Percentiles rank a stretch among this genome's conserved stretches.
Evolutionary conservation across 1,140 invertebrate species (phyloP).

Genomic region (Proctacanthus coquilletti): DNA sequence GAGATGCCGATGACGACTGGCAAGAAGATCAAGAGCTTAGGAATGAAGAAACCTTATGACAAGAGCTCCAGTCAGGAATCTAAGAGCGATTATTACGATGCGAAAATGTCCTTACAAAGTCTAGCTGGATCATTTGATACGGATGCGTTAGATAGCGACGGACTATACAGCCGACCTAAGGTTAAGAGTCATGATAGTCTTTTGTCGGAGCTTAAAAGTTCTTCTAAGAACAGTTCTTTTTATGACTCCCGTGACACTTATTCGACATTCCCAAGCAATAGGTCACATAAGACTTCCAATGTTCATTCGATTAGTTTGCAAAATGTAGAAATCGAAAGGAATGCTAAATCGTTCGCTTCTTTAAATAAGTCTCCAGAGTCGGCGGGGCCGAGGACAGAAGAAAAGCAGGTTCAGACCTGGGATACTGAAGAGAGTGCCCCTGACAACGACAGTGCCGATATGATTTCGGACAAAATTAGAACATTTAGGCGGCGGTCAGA

Average conservation of each 20-base stretch:
- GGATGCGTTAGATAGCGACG: slow-evolving; percentile 15
- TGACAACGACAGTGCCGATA: slow-evolving; percentile 15
- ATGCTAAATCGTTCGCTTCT: slow-evolving; percentile 30
- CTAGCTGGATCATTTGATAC: slow-evolving; percentile 6
- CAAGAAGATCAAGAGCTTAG: slow-evolving; percentile 25
- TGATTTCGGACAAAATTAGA: not conserved
- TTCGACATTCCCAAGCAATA: slow-evolving; percentile 43
- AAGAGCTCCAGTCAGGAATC: slow-evolving; percentile 50
- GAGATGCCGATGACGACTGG: slow-evolving; percentile 29
- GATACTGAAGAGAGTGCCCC: slow-evolving; percentile 12
- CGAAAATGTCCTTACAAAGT: slow-evolving; percentile 17
- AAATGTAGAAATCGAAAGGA: slow-evolving; percentile 48
- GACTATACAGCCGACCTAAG: slow-evolving; percentile 16
- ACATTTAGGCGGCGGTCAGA: slow-evolving; percentile 32
- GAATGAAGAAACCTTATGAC: slow-evolving; percentile 22
- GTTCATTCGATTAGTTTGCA: slow-evolving; percentile 47
- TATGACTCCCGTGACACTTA: slow-evolving; percentile 46
- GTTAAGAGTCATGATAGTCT: slow-evolving; percentile 40
- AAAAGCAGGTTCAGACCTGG: slow-evolving; percentile 22
- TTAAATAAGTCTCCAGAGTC: slow-evolving; percentile 20
- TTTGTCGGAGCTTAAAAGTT: slow-evolving; percentile 35
- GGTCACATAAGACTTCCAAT: slow-evolving; percentile 36
- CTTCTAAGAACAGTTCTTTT: slow-evolving; percentile 38
- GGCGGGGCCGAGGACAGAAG: slow-evolving; percentile 16
- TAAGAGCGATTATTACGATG: slow-evolving; percentile 44